Evolutionary conservation across 2,113 vertebrate genomes (phyloP).

Genomic region (Gymnocephalus cernua): DNA sequence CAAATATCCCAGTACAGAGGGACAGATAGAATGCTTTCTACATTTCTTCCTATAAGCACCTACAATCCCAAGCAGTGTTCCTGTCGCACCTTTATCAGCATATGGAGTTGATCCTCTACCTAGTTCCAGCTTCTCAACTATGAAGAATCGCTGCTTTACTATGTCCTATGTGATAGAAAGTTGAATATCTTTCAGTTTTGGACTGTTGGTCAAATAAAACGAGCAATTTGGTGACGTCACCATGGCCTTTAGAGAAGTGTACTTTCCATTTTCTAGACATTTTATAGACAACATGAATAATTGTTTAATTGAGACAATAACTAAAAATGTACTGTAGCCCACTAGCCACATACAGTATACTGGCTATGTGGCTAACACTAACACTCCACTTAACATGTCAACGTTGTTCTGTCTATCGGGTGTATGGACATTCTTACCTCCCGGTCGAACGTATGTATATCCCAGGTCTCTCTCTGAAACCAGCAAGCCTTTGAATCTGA

Average conservation of each 20-base stretch:
- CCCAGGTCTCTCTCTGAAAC: constrained; percentile 91
- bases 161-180: neutral
- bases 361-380: neutral
- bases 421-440: constrained; percentile 89
- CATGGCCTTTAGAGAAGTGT: neutral
- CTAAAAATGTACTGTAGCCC: neutral
- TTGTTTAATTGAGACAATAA: neutral
- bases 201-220: neutral
- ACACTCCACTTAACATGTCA: neutral
- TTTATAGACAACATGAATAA: neutral
- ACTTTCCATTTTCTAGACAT: neutral
- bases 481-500: constrained; percentile 89
- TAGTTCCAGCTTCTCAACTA: neutral
- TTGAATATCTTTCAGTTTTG: neutral
- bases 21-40: constrained; percentile 22
- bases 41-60: constrained; percentile 16
- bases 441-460: constrained; percentile 88
- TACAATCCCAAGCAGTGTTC: neutral
- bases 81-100: neutral
- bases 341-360: neutral
- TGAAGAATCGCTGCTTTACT: neutral
- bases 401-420: neutral
- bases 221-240: neutral
- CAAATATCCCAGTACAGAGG: neutral
- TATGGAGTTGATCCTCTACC: neutral